Conservation (phyloP, 2,888 invertebrate genomes). For the Dusona sp. region DNA sequence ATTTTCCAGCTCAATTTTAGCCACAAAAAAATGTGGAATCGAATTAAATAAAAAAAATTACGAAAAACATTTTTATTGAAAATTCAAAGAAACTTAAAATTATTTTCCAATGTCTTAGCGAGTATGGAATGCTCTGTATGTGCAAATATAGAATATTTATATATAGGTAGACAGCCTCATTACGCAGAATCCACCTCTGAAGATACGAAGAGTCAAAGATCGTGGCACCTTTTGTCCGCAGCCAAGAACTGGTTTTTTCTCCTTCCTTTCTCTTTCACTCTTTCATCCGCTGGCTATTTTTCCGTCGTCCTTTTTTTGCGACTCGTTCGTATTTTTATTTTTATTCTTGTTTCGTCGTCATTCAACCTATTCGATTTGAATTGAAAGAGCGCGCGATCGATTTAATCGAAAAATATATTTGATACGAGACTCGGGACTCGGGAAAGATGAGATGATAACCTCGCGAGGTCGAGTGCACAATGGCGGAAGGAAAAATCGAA, state of each 20-base stretch:
- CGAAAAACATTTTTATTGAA: too few species aligned
- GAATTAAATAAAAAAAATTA: too few species aligned
- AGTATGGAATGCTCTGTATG: background rate
- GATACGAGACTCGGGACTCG: background rate
- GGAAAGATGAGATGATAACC: slow-evolving; percentile 27
- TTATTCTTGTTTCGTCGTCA: slow-evolving; percentile 5
- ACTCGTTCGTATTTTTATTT: slow-evolving; percentile 1
- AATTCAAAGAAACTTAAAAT: too few species aligned
- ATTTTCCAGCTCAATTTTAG: background rate
- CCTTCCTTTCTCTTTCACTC: slow-evolving; percentile 28
- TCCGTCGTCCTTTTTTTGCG: background rate
- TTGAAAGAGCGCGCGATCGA: background rate
- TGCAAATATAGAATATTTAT: background rate
- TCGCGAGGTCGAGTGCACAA: slow-evolving; percentile 31
- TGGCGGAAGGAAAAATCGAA: slow-evolving; percentile 21
- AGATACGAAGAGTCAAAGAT: slow-evolving; percentile 4
- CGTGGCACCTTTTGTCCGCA: slow-evolving; percentile 23
- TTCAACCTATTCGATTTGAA: slow-evolving; percentile 10
- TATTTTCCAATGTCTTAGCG: too few species aligned
- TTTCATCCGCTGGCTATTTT: background rate
- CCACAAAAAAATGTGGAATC: background rate
- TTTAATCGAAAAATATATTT: slow-evolving; percentile 6
- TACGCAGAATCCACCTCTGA: slow-evolving; percentile 7
- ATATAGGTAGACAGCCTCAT: background rate
- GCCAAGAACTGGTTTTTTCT: slow-evolving; percentile 50